Base-by-base conservation (phyloP, 2,797 vertebrate species). In the Heteromormyrus szaboi region DNA sequence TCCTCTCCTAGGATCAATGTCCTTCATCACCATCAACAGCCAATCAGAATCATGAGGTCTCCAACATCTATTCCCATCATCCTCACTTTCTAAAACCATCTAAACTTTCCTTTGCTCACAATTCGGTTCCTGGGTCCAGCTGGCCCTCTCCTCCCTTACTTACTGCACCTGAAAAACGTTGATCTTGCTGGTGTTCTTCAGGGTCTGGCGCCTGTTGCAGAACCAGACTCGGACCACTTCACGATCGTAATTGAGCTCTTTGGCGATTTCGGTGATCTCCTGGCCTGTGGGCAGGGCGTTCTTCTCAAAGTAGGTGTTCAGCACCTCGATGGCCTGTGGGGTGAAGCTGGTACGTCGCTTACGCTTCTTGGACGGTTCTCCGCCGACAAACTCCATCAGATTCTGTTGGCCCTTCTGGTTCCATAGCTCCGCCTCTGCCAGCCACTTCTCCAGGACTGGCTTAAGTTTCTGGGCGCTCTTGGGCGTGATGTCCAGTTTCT, bases 101-200 rank as follows among this genome's bases (percentile, higher is more conserved):
- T 50, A 19, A 51, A 12, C 72, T 14, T 7, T 72, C 87, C 51
- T 33, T 54, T 48, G 25, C 87, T 33, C 41, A 22, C 9, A n/a
- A 48, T 4, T 22, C 7, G 8, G 29, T 51, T 87, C 54, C 5
- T 48, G 19, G 4, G 7, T 29, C 87, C 65, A 37, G 51, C 50
- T 3, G 29, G 53, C 25, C 72, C 81, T 56, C 5, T 14, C 48
- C 56, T 87, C 25, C 46, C 22, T 19, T 90, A 54, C 22, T 91
- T 95, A 97, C 90, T 97, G 97, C 90, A 97, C 96, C 92, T 99
- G 98, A 94, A 99, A 99, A 91, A 98, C 96, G 0, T 99, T 99
- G 91, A 99, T 97, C 93, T 99, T 99, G 95, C 98, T 99, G 33
- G 98, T 99, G 96, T 99, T 99, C 91, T 99, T 99, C 89, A 99